Evolutionary conservation across 2,888 invertebrate genomes (phyloP).

Genomic region (Pachymerium ferrugineum): DNA sequence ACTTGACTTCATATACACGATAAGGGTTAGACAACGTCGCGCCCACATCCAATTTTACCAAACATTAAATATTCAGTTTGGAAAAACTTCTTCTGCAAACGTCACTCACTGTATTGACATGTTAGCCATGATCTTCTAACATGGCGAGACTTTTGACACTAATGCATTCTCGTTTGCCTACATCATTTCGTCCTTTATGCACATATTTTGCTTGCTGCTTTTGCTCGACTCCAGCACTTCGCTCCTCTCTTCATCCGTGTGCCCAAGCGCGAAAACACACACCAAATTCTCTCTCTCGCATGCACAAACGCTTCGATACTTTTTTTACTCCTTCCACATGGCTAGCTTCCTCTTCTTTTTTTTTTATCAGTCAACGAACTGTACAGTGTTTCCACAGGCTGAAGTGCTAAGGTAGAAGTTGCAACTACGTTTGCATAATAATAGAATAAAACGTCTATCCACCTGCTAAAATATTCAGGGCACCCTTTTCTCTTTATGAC

Average conservation of each 20-base stretch:
- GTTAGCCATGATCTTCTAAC: neutral
- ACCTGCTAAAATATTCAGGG: conserved; percentile 27
- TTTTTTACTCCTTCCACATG: conserved; percentile 14
- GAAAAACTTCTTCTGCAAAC: neutral
- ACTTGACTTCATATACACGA: too few relatives aligned
- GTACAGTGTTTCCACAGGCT: neutral
- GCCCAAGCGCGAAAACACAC: conserved; percentile 15
- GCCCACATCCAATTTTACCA: too few relatives aligned
- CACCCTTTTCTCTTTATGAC: conserved; percentile 9
- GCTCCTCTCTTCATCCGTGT: conserved; percentile 7
- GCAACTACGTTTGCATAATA: conserved; percentile 30
- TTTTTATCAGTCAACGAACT: conserved; percentile 17
- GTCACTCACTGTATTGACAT: conserved; percentile 6
- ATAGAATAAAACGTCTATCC: conserved; percentile 20
- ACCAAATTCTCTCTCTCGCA: conserved; percentile 21
- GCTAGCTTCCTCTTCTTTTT: neutral
- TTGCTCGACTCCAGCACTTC: neutral
- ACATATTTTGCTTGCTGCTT: conserved; percentile 2
- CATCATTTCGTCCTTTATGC: conserved; percentile 24
- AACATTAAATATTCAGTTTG: conserved; percentile 4
- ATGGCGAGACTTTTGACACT: conserved; percentile 24
- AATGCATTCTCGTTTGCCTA: conserved; percentile 22
- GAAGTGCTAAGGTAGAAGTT: conserved; percentile 14
- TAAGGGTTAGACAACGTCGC: too few relatives aligned
- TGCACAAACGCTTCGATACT: conserved; percentile 5